Base-by-base conservation (phyloP, 2,888 invertebrate genomes). In the Drosophila robusta region DNA sequence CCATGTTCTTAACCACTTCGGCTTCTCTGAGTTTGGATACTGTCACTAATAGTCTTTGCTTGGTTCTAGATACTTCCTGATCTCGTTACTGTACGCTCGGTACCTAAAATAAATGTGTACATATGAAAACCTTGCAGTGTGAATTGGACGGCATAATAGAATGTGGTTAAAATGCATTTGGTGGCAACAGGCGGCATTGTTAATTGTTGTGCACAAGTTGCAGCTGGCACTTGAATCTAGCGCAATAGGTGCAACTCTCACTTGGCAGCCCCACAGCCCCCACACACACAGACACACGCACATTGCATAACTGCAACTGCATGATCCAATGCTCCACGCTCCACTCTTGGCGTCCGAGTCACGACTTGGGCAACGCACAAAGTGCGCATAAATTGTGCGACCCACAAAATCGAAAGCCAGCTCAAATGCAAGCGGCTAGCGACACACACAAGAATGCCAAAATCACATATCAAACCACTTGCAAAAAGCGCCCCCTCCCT, bases 381-480 rank as follows among this genome's bases (percentile, higher is more conserved):
- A 80, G 84, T 84, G 81, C 87, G 81, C 81, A 81, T 87, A 82
- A 82, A 82, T 82, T 87, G 88, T 65, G 61, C 87, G 82, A 87
- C 87, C 85, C 72, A 85, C 82, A 82, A 81, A 85, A 75, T 68
- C 61, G 79, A 78, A 78, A 70, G 61, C 80, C 61, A 75, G 64
- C 77, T 54, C 67, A 51, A 54, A 80, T 65, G 65, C 67, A 63
- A 58, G 61, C 67, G 67, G 57, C 57, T 14, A 36, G 57, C 72
- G 50, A 71, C 57, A 75, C 24, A 44, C 36, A 65, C 44, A 52
- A 50, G 64, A 68, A 52, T 64, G 50, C 60, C 56, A 72, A 69
- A 74, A 74, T 63, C 80, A 80, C 84, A 80, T 70, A 80, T 76
- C 68, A 75, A 71, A 61, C 62, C 67, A 60, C 60, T 68, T 75